A percentile compares a stretch with the other conserved stretches of the same genome.
phyloP scores from a whole-genome alignment of 2,797 vertebrate species.

The Enteromius unitaeniatus region DNA sequence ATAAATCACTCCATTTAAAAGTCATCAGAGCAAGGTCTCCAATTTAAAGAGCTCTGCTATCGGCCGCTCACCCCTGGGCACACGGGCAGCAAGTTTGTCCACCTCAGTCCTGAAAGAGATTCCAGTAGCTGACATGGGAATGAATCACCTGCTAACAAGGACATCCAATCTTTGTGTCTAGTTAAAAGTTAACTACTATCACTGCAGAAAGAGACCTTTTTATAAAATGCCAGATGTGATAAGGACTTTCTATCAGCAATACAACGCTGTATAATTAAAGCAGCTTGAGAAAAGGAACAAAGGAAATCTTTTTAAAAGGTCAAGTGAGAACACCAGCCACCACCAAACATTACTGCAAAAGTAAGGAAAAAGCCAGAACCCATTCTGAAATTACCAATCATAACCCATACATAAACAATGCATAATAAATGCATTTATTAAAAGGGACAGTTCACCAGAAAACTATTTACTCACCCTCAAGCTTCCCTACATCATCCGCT shows the following conservation, averaged over 20 bases:
- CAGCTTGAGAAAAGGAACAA: not conserved
- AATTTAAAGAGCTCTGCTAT: slow-evolving; percentile 24
- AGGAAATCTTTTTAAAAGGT: not conserved
- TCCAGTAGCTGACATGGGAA: slow-evolving; percentile 9
- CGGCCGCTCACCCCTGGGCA: slow-evolving; percentile 41
- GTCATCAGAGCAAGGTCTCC: slow-evolving; percentile 46
- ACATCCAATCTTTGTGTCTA: slow-evolving; percentile 20
- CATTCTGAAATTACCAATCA: not conserved
- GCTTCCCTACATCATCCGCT: not conserved
- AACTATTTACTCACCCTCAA: not conserved
- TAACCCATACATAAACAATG: not conserved
- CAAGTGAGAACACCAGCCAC: not conserved
- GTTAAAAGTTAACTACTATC: slow-evolving; percentile 16
- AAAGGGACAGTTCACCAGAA: not conserved
- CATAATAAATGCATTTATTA: not conserved
- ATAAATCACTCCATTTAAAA: slow-evolving; percentile 55
- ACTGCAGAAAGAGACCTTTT: slow-evolving; percentile 25
- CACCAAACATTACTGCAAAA: not conserved
- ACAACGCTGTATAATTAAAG: not conserved
- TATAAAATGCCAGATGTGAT: not conserved
- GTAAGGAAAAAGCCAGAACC: not conserved
- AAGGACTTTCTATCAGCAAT: not conserved
- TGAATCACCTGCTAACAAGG: slow-evolving; percentile 50
- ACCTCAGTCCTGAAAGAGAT: slow-evolving; percentile 28
- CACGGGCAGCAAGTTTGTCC: slow-evolving; percentile 39